These are phyloP conservation scores for Anas bahamensis DNA, from an alignment of 2,797 vertebrate species.

Conservation along the genomic window DNA sequence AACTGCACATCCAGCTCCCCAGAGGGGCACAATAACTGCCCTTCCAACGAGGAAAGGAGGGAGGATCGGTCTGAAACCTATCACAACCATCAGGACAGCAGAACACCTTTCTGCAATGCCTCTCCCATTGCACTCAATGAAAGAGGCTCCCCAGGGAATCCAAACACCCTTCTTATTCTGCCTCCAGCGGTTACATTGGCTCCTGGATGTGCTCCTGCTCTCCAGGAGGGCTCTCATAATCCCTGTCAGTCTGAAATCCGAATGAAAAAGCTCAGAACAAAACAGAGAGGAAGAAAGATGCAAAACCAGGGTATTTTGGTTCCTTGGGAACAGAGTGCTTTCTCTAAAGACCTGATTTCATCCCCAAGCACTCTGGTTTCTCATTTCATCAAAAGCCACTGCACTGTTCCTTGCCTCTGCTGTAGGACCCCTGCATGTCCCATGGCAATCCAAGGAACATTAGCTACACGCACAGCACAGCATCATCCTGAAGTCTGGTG, in stretches of 20 bases:
- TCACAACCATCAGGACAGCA: neutral
- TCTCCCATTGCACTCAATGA: neutral
- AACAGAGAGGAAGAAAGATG: neutral
- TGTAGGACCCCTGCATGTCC: neutral
- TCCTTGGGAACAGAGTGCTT: neutral
- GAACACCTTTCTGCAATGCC: neutral
- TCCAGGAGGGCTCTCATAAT: neutral
- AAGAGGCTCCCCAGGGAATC: neutral
- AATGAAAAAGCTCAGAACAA: neutral
- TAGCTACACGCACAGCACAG: neutral
- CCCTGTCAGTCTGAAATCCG: neutral
- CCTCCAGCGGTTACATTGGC: rapidly evolving
- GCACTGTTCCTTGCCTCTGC: neutral
- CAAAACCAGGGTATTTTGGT: neutral
- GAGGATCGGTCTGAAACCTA: rapidly evolving
- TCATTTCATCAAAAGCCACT: neutral
- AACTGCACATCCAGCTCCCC: rapidly evolving
- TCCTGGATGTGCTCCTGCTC: neutral
- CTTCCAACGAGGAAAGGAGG: neutral
- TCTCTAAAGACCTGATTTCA: neutral
- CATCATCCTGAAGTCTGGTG: neutral
- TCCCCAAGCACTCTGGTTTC: neutral
- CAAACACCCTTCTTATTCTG: neutral
- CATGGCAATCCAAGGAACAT: neutral
- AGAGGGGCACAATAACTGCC: neutral